Evolutionary conservation across 2,888 invertebrate genomes (phyloP).

Genomic region (Gasteruption jaculator): DNA sequence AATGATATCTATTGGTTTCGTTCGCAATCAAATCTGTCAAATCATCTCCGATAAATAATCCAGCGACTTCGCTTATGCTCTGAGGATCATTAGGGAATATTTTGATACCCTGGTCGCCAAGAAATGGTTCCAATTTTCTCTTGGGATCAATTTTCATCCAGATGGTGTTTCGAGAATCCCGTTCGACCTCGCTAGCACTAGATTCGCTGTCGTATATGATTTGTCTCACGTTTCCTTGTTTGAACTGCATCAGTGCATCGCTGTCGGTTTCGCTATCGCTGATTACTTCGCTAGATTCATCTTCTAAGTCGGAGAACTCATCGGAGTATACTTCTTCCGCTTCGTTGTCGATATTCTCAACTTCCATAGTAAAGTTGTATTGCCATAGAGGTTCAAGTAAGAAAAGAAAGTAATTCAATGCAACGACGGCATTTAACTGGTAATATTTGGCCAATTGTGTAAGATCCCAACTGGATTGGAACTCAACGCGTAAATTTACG

Average conservation of each 20-base stretch:
- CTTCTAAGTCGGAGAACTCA: conserved; percentile 5
- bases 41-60: conserved; percentile 7
- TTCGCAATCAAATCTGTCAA: conserved; percentile 3
- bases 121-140: conserved; percentile 3
- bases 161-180: background rate
- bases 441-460: no score
- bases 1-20: conserved; percentile 4
- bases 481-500: no score
- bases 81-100: conserved; percentile 1
- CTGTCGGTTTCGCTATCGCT: background rate
- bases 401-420: no score
- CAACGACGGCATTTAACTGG: no score
- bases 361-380: no score
- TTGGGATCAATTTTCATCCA: conserved; percentile 3
- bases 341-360: no score
- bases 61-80: conserved; percentile 4
- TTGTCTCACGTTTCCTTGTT: background rate
- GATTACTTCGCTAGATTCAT: conserved; percentile 2
- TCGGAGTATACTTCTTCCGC: conserved; percentile 3
- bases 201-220: conserved; percentile 7
- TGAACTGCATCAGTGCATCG: no score
- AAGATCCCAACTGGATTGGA: no score
- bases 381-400: no score
- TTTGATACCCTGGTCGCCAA: background rate
- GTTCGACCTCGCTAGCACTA: background rate